Conservation (phyloP, 2,797 vertebrate species). For the Monodelphis domestica region DNA sequence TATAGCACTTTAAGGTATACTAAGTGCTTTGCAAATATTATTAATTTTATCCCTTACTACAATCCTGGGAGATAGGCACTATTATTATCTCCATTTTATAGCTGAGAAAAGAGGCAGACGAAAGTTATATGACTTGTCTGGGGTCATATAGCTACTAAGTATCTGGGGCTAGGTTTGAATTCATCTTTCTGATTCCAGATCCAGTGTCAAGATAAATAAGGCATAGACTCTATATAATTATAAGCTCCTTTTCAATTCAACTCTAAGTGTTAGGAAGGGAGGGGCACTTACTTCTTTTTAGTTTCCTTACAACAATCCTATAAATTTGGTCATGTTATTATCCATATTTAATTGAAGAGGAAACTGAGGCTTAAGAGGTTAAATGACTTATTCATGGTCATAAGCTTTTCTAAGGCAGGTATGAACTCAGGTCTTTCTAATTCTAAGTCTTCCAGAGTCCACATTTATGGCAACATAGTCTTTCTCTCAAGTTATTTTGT, state of each 20-base stretch:
- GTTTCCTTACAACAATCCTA: neutral
- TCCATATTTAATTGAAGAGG: slow-evolving; percentile 9
- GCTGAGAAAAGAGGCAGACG: neutral
- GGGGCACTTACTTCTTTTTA: neutral
- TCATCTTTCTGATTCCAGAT: neutral
- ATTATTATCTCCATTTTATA: neutral
- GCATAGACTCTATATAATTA: neutral
- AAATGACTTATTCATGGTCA: slow-evolving; percentile 6
- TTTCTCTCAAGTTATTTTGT: neutral
- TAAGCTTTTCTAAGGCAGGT: slow-evolving; percentile 3
- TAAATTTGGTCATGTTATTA: neutral
- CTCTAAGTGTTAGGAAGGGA: neutral
- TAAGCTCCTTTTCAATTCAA: neutral
- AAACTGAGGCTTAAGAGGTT: neutral
- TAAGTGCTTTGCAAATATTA: neutral
- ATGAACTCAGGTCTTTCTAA: neutral
- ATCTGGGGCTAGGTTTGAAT: neutral
- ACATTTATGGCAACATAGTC: neutral
- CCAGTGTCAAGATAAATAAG: neutral
- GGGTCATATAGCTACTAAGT: neutral
- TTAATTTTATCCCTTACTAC: neutral
- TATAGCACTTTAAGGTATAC: neutral
- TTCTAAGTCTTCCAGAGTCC: neutral
- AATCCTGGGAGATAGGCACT: neutral
- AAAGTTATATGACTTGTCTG: neutral